phyloP scores from a whole-genome alignment of 1,140 invertebrate genomes.

The Stegodyphus dumicola region DNA sequence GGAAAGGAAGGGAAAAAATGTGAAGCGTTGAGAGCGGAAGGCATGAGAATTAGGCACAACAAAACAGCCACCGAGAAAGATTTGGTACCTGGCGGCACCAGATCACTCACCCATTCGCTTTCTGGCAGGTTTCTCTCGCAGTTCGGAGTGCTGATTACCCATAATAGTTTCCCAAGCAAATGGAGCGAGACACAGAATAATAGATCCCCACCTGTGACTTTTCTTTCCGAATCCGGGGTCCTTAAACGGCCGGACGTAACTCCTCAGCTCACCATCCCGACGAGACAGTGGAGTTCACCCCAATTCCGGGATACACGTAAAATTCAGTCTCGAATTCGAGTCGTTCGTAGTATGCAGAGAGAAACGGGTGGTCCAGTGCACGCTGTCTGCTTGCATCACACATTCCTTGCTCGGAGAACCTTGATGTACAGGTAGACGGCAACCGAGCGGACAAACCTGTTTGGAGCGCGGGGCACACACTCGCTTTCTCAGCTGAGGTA shows the following conservation, averaged over 20 bases:
- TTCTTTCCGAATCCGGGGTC: not conserved
- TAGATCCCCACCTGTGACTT: not conserved
- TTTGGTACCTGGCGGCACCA: not conserved
- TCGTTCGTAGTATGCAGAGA: not conserved
- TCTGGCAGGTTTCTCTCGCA: constrained; percentile 46
- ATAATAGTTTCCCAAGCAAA: constrained; percentile 19
- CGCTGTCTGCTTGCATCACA: constrained; percentile 51
- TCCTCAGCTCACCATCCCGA: constrained; percentile 6
- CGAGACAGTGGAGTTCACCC: not conserved
- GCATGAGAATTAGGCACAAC: too few relatives aligned
- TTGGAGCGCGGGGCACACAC: constrained; percentile 25
- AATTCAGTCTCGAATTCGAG: not conserved
- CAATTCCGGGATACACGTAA: constrained; percentile 1
- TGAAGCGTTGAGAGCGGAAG: not conserved
- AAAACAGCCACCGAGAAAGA: not conserved
- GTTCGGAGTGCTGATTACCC: constrained; percentile 52
- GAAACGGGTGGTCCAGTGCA: not conserved
- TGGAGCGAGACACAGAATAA: constrained; percentile 11
- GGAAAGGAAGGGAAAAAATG: constrained; percentile 11
- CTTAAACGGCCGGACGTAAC: not conserved
- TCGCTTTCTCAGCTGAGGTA: constrained; percentile 29
- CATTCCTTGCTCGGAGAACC: constrained; percentile 39
- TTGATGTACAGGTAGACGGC: constrained; percentile 57
- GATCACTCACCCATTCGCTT: constrained; percentile 50
- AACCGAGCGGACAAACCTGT: constrained; percentile 43